phyloP scores from a whole-genome alignment of 92 coral and sea anemone genomes.

The Palythoa grandis region DNA sequence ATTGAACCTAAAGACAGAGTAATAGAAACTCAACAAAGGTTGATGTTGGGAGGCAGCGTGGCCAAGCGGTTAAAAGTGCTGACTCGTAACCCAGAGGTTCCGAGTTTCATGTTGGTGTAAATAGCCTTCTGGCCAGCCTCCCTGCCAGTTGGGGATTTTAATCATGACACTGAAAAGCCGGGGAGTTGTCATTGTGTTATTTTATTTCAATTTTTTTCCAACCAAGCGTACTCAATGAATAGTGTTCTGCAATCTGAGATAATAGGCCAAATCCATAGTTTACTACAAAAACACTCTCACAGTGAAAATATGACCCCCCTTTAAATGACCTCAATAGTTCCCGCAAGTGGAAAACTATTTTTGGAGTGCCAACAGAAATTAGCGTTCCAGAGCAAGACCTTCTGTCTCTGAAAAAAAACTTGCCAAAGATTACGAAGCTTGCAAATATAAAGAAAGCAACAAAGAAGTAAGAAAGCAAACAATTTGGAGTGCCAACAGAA shows the following conservation, averaged over 20 bases:
- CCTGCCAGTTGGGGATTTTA: no score
- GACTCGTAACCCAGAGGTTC: no score
- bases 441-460: constrained; percentile 42
- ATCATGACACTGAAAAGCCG: no score
- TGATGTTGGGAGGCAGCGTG: no score
- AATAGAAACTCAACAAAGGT: neutral
- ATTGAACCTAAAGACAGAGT: neutral
- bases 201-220: no score
- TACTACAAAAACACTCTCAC: constrained; percentile 22
- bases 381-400: constrained; percentile 3
- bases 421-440: constrained; percentile 20
- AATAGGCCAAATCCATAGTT: neutral
- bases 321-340: constrained; percentile 15
- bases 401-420: neutral
- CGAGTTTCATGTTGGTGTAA: no score
- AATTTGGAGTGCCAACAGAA: constrained; percentile 16
- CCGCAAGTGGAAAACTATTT: neutral
- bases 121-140: no score
- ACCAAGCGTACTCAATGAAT: constrained; percentile 27
- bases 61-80: no score
- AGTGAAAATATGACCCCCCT: constrained; percentile 25
- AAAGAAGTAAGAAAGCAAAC: no score
- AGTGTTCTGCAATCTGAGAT: constrained; percentile 12
- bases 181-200: no score
- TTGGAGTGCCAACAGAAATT: constrained; percentile 9